A percentile compares a stretch with the other conserved stretches of the same genome.
These are phyloP conservation scores for Dicyrtomina minuta DNA, from an alignment of 2,888 invertebrate genomes.

Conservation along the genomic window DNA sequence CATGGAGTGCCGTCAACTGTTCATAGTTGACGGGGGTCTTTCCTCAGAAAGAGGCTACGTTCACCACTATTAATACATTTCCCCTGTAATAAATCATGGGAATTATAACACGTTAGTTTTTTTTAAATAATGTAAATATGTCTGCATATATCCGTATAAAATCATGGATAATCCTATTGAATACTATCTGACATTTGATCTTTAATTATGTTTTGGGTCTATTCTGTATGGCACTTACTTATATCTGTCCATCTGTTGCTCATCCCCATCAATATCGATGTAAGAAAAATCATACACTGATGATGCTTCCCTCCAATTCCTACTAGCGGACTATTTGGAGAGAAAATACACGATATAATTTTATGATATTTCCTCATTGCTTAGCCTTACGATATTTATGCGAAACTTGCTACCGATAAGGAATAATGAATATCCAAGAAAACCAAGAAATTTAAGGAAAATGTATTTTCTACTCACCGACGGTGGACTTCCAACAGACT, in stretches of 20 bases:
- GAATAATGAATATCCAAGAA: too few relatives aligned
- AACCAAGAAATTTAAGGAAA: too few relatives aligned
- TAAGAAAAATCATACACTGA: slow-evolving; percentile 43
- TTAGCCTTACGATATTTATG: too few relatives aligned
- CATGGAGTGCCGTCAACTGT: slow-evolving; percentile 50
- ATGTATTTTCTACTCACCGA: too few relatives aligned
- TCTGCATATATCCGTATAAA: too few relatives aligned
- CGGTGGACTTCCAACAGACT: too few relatives aligned
- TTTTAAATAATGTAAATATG: too few relatives aligned
- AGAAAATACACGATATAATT: too few relatives aligned
- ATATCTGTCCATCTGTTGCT: slow-evolving; percentile 48
- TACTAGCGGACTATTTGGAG: background rate
- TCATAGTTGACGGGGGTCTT: slow-evolving; percentile 51
- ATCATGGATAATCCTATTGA: too few relatives aligned
- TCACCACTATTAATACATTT: slow-evolving; percentile 50
- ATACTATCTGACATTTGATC: background rate
- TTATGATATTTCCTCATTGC: too few relatives aligned
- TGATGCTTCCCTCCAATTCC: slow-evolving; percentile 17
- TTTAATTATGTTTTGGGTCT: background rate
- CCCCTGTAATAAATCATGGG: slow-evolving; percentile 37
- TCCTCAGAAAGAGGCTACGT: slow-evolving; percentile 52
- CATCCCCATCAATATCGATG: slow-evolving; percentile 48
- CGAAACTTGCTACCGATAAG: too few relatives aligned
- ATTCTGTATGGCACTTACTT: slow-evolving; percentile 24
- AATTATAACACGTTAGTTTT: too few relatives aligned